Base-by-base conservation (phyloP, 2,113 vertebrate genomes). In the Xenopus tropicalis region DNA sequence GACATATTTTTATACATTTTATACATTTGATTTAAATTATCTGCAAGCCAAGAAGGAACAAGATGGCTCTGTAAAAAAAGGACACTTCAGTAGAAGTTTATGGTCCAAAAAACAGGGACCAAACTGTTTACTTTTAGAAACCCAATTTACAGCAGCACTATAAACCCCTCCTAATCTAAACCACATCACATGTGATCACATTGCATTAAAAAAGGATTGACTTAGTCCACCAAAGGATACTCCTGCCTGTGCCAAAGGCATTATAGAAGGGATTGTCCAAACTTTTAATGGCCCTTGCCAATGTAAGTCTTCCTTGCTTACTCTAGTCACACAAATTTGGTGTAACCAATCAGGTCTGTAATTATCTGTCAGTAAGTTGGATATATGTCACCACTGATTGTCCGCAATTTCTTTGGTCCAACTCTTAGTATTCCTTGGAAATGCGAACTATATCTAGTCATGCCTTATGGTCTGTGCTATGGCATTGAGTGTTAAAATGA, bases 141-240 rank as follows among this genome's bases (percentile, higher is more conserved):
- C 10, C 10, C 14, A 58, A 61, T 72, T 73, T 73, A 73, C 71
- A 59, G 64, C 57, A 74, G 43, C 16, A 63, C 1, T 19, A 16
- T 4, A n/a, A 54, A 54, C 16, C 3, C 13, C 19, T 54, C 12
- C 16, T 48, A 6, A 14, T 48, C 16, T 48, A 14, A 48, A 48
- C 7, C 46, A 48, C 14, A 48, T 17, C 12, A 13, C 46, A 8
- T 48, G 46, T 48, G 46, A 48, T 48, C 46, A 48, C 14, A 54
- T 54, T 17, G 17, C 52, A 54, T 54, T 8, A 17, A 14, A 48
- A 1, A 54, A 54, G 7, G 19, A n/a, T n/a, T 17, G 52, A 17
- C 14, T 10, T 54, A 54, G 52, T 17, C 14, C 3, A 11, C 16
- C 11, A 48, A 48, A 14, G 19, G 52, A 4, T 19, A 54, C 52